Conservation (phyloP, 2,888 invertebrate species). For the Sussaba pulchella region DNA sequence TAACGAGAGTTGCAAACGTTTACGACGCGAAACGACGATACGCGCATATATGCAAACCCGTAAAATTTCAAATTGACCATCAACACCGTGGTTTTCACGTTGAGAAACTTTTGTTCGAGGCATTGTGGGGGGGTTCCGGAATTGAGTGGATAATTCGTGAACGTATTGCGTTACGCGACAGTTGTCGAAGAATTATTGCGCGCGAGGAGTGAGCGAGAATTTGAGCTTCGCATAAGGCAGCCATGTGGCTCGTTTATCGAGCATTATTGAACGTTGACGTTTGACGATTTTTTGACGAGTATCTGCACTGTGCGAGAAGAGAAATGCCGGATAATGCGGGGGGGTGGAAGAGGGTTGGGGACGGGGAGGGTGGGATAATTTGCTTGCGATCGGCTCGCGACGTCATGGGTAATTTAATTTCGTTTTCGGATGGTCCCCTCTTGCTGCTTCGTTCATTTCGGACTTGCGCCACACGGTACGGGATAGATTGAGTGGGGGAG, state of each 20-base stretch:
- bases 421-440: conserved; percentile 36
- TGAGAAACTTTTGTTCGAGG: background rate
- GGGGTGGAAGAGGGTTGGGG: no score
- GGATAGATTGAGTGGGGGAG: no score
- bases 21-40: background rate
- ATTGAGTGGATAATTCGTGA: conserved; percentile 2
- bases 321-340: no score
- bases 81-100: conserved; percentile 11
- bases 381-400: no score
- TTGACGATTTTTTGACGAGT: conserved; percentile 59
- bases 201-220: conserved; percentile 2
- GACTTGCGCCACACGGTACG: background rate
- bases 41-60: no score
- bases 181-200: conserved; percentile 51
- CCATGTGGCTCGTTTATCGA: conserved; percentile 73
- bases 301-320: background rate
- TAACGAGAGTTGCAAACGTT: background rate
- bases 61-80: conserved; percentile 16
- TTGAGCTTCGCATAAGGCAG: conserved; percentile 69
- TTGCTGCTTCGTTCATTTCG: conserved; percentile 3
- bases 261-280: conserved; percentile 66
- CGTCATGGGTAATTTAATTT: conserved; percentile 58
- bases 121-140: background rate
- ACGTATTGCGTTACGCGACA: conserved; percentile 18
- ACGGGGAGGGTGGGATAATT: no score